Evolutionary conservation across 2,888 invertebrate species (phyloP).

Genomic region (Conchocele bisecta): DNA sequence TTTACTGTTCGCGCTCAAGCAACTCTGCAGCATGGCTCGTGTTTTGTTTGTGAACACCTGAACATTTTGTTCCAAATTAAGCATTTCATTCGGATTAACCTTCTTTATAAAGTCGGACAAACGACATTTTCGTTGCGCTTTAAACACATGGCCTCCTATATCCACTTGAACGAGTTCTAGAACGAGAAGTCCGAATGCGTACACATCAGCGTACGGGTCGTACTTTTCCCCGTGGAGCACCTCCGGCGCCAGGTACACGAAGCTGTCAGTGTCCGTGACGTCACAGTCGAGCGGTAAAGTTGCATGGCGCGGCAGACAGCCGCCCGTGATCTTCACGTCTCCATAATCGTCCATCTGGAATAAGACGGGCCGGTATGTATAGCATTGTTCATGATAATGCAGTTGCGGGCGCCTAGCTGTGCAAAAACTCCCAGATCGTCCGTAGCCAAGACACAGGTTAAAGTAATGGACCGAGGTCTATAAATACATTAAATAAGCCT

Average conservation of each 20-base stretch:
- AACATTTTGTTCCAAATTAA: conserved; percentile 44
- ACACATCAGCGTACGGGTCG: conserved; percentile 72
- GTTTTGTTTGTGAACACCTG: conserved; percentile 40
- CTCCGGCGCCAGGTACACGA: conserved; percentile 75
- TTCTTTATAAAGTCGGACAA: conserved; percentile 60
- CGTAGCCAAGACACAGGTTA: too few species aligned
- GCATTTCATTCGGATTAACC: conserved; percentile 63
- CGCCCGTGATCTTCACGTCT: conserved; percentile 65
- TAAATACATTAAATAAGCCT: too few species aligned
- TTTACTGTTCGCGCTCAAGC: conserved; percentile 28
- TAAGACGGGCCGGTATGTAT: too few species aligned
- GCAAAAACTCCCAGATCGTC: too few species aligned
- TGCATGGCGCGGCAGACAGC: conserved; percentile 70
- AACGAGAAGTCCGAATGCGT: conserved; percentile 61
- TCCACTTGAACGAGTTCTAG: conserved; percentile 47
- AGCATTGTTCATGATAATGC: too few species aligned
- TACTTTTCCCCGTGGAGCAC: conserved; percentile 74
- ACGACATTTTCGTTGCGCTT: conserved; percentile 51
- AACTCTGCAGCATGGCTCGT: conserved; percentile 43
- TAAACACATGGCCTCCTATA: conserved; percentile 32
- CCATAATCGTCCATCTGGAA: conserved; percentile 57
- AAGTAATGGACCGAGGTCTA: too few species aligned
- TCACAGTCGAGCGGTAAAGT: conserved; percentile 61
- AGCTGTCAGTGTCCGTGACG: conserved; percentile 56
- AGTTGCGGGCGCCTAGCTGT: too few species aligned